Conservation (phyloP, 2,888 invertebrate species). For the Spisula solida region DNA sequence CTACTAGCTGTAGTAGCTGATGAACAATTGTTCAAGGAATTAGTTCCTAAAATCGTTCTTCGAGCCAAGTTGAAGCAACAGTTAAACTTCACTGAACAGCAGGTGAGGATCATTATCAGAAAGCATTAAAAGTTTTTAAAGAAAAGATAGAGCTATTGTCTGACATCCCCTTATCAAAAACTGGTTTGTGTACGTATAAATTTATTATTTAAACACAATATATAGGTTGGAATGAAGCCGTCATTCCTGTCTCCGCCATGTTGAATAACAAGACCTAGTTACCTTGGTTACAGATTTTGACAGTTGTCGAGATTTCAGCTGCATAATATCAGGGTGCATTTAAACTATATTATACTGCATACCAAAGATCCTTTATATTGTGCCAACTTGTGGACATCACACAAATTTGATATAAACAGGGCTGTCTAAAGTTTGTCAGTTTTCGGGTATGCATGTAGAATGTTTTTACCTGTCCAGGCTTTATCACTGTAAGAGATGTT, state of each 20-base stretch:
- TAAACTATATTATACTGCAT: conserved; percentile 22
- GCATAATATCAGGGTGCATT: conserved; percentile 37
- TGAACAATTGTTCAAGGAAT: conserved; percentile 45
- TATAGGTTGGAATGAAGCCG: conserved; percentile 40
- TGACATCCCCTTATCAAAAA: conserved; percentile 44
- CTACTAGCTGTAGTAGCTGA: conserved; percentile 47
- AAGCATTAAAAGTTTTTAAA: too few relatives aligned
- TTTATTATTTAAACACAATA: conserved; percentile 42
- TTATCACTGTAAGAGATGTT: conserved; percentile 24
- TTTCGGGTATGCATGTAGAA: conserved; percentile 44
- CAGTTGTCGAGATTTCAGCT: conserved; percentile 42
- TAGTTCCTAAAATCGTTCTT: conserved; percentile 46
- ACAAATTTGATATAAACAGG: conserved; percentile 44
- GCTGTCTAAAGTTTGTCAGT: conserved; percentile 45
- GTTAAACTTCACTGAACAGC: conserved; percentile 46
- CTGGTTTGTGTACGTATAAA: conserved; percentile 45
- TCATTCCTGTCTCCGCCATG: conserved; percentile 45
- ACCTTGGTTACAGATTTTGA: conserved; percentile 43
- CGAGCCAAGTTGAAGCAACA: conserved; percentile 44
- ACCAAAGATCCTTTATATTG: conserved; percentile 31
- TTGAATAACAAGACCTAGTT: conserved; percentile 43
- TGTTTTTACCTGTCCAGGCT: conserved; percentile 41
- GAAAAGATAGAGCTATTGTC: too few relatives aligned
- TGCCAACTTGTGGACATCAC: conserved; percentile 34
- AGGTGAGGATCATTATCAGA: conserved; percentile 50